Evolutionary conservation across 1,140 invertebrate genomes (phyloP), one percentile per base, ranked within the genome.

Genomic region (Heliconius eleuchia): DNA sequence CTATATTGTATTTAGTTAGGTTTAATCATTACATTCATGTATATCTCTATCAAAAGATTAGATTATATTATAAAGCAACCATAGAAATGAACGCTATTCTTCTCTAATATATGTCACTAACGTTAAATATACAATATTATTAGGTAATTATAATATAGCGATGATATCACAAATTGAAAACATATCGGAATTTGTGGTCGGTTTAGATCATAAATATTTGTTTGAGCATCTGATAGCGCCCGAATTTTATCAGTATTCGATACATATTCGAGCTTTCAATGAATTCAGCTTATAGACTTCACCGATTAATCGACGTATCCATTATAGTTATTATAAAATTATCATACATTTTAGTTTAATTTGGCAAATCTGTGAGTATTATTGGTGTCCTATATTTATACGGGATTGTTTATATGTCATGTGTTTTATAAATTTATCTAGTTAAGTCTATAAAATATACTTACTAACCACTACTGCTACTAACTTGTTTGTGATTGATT

Each of bases 201-300:
- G 27, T 30, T 66, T 66, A 66, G 60, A 66, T 66, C 23, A 66
- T 66, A 66, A 27, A 66, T 66, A 66, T 66, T 66, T 66, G 60
- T 66, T 18, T 5, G 11, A 13, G 0, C 57, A n/a, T 66, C 60
- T 30, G 30, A 34, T 34, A 3, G 2, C 30, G 3, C 3, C 23
- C 4, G 57, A 8, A 60, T 27, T 66, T n/a, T 66, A 27, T 66
- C 57, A 30, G 23, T 23, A 57, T 3, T 57, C 8, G 55, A 57
- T 57, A 57, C 55, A 6, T 5, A n/a, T 66, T 30, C 11, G 0
- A 7, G 23, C 23, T 66, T 30, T 30, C 60, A 30, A 66, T 66
- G 60, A 66, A 30, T 16, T 30, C 13, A 30, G 23, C 60, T 27
- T 16, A 30, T 66, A 66, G 60, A 30, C 6, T 30, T 11, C 60